Evolutionary conservation across 2,113 vertebrate genomes (phyloP), one percentile per base, ranked within the genome.

Genomic region (Boulengeromyrus knoepffleri): DNA sequence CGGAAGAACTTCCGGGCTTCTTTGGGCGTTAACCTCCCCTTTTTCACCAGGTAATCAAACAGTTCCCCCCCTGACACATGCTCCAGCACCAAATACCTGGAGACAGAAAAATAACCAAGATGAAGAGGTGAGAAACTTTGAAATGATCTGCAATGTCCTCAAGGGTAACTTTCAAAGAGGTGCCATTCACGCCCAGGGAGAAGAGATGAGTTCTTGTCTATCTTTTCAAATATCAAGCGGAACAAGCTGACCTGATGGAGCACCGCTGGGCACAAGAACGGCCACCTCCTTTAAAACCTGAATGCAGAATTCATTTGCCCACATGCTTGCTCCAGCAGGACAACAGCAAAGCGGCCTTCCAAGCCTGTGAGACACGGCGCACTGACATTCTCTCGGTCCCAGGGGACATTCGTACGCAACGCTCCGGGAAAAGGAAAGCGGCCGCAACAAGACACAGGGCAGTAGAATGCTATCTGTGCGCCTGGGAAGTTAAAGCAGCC

Each of bases 11-110:
- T 99, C 58, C 99, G 95, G 91, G 99, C 99, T 95, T 99, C 98
- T 95, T 99, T 99, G 92, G 99, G 99, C 87, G 99, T 99, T 95
- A 99, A 95, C 93, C 99, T 94, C 91, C 99, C 99, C 94, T 99
- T 99, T 95, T 99, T 99, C 95, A 99, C 99, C 39, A 99, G 95
- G 95, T 99, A 99, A 96, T 99, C 99, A 0, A 99, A 99, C 89
- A 99, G 97, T 92, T 99, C 99, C 46, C 99, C 99, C 27, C 99
- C 99, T 15, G 99, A 99, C 92, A 99, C 99, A 0, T 99, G 99
- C 96, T 99, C 99, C 96, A 99, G 96, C 95, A 99, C 99, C 95
- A 99, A 95, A 95, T 99, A 99, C 95, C 99, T 99, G 93, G 53
- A 87, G 86, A 52, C 2, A 9, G 13, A 70, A 13, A 84, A 3